These are phyloP conservation scores for Labroides dimidiatus DNA, from an alignment of 2,797 vertebrate genomes.

Conservation along the genomic window DNA sequence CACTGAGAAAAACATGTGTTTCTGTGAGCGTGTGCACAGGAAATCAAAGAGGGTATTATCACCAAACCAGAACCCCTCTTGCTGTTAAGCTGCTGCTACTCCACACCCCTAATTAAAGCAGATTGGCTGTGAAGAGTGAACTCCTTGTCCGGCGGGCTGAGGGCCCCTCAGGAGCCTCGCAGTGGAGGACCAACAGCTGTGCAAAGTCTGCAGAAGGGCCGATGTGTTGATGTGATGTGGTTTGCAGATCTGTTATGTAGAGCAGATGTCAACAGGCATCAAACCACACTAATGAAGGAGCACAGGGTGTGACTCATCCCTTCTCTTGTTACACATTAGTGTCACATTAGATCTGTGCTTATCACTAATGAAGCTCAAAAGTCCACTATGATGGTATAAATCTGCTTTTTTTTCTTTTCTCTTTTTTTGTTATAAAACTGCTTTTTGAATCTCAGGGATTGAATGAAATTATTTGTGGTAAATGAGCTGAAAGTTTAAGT, in stretches of 20 bases:
- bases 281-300: slow-evolving; percentile 6
- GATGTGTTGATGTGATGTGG: not conserved
- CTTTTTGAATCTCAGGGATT: no score
- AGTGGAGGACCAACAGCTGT: slow-evolving; percentile 30
- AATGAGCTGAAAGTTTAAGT: no score
- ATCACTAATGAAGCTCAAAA: slow-evolving; percentile 6
- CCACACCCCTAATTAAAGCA: slow-evolving; percentile 47
- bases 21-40: slow-evolving; percentile 33
- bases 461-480: no score
- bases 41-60: slow-evolving; percentile 47
- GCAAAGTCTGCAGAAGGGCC: slow-evolving; percentile 1
- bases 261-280: slow-evolving; percentile 13
- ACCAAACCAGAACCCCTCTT: slow-evolving; percentile 41
- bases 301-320: slow-evolving; percentile 20
- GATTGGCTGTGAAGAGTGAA: slow-evolving; percentile 54
- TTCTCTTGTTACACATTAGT: slow-evolving; percentile 6
- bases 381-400: no score
- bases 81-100: slow-evolving; percentile 30
- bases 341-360: slow-evolving; percentile 16
- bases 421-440: no score
- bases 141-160: slow-evolving; percentile 22
- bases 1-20: slow-evolving; percentile 12
- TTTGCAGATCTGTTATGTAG: slow-evolving; percentile 6
- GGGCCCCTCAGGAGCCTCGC: slow-evolving; percentile 19
- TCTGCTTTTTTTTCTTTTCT: no score